Evolutionary conservation across 1,140 invertebrate genomes (phyloP).

Genomic region (Drosophila gunungcola): DNA sequence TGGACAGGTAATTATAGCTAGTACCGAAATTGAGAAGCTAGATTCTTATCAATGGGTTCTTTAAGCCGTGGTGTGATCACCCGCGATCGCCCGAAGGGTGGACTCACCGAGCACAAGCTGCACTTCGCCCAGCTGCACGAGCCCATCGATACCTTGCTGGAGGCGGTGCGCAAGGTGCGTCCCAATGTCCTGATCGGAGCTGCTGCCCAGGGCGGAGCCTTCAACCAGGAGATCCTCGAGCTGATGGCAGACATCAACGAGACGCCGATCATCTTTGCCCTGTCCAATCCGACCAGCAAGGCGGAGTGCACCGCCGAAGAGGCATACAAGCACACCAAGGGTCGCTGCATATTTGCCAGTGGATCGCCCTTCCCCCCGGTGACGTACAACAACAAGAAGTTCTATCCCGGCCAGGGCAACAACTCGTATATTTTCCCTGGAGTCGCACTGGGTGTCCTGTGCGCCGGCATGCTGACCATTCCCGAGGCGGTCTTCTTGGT

Average conservation of each 20-base stretch:
- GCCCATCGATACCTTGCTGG: slow-evolving; percentile 90
- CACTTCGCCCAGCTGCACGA: slow-evolving; percentile 92
- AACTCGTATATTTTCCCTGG: slow-evolving; percentile 99
- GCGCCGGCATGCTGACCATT: slow-evolving; percentile 92
- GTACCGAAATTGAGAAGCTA: neutral
- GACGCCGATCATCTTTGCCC: slow-evolving; percentile 95
- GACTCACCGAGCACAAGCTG: slow-evolving; percentile 89
- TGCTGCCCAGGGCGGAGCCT: slow-evolving; percentile 94
- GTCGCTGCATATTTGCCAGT: slow-evolving; percentile 93
- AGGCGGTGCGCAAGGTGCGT: slow-evolving; percentile 92
- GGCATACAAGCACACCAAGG: slow-evolving; percentile 93
- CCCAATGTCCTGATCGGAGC: slow-evolving; percentile 96
- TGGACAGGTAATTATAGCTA: slow-evolving; percentile 84
- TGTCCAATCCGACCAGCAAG: slow-evolving; percentile 98
- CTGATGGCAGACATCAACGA: slow-evolving; percentile 88
- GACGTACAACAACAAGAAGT: slow-evolving; percentile 90
- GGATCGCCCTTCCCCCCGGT: slow-evolving; percentile 96
- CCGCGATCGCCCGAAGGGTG: slow-evolving; percentile 89
- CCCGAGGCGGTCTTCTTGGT: slow-evolving; percentile 95
- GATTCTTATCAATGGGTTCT: slow-evolving; percentile 87
- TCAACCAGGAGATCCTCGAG: slow-evolving; percentile 93
- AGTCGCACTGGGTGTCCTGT: slow-evolving; percentile 94
- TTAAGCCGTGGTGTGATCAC: slow-evolving; percentile 91
- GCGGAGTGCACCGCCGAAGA: slow-evolving; percentile 99
- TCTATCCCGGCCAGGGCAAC: slow-evolving; percentile 96